Percentiles rank a stretch among this genome's conserved stretches.
Conservation (phyloP, 2,113 vertebrate species). For the Ariopsis seemanni region DNA sequence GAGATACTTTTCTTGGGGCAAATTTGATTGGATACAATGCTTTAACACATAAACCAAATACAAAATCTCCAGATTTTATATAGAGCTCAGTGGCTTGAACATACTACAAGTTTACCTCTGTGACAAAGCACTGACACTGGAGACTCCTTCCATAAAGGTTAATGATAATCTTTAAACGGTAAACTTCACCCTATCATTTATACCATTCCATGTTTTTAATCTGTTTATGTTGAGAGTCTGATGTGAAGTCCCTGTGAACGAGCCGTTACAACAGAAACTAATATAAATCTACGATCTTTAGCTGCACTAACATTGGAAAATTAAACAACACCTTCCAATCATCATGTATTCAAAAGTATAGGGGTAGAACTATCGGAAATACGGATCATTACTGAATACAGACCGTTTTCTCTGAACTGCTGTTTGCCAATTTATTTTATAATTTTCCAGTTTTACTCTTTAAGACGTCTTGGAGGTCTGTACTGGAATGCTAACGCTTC, state of each 20-base stretch:
- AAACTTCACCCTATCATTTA: background rate
- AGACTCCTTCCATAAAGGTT: background rate
- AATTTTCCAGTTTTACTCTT: background rate
- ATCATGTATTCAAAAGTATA: background rate
- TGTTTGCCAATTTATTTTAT: background rate
- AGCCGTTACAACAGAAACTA: background rate
- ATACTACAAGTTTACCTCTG: background rate
- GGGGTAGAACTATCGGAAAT: background rate
- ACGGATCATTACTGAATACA: background rate
- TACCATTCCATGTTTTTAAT: background rate
- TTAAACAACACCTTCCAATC: background rate
- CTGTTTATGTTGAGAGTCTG: background rate
- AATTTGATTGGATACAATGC: too few species aligned
- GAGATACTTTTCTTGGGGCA: too few species aligned
- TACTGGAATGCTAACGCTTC: background rate
- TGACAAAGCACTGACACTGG: background rate
- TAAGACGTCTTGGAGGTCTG: background rate
- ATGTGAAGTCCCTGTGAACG: background rate
- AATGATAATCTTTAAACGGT: background rate
- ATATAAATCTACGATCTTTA: background rate
- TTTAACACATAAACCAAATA: too few species aligned
- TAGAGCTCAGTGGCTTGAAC: too few species aligned
- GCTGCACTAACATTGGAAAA: background rate
- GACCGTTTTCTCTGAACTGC: background rate
- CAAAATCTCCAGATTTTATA: too few species aligned